Conservation (phyloP, 2,888 invertebrate species). For the Dilophus febrilis region DNA sequence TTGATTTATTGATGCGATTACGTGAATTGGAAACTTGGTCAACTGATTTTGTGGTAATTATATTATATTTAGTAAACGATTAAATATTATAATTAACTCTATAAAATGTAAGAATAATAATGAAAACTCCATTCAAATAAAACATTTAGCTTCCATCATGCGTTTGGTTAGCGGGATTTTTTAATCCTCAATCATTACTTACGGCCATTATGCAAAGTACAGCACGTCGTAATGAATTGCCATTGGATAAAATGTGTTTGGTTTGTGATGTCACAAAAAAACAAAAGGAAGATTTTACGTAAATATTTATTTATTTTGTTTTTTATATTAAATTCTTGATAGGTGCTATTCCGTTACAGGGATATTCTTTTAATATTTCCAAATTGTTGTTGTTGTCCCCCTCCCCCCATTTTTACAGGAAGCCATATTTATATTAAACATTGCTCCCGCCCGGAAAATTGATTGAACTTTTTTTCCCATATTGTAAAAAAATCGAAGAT, state of each 20-base stretch:
- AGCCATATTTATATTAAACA: too few species aligned
- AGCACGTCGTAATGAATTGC: slow-evolving; percentile 78
- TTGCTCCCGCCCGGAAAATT: too few species aligned
- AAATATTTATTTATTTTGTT: slow-evolving; percentile 21
- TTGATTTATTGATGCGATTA: slow-evolving; percentile 70
- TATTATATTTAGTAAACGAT: too few species aligned
- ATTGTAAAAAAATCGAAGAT: too few species aligned
- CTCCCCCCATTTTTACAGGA: too few species aligned
- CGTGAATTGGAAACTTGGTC: slow-evolving; percentile 88
- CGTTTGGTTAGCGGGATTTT: slow-evolving; percentile 95
- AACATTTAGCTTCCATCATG: slow-evolving; percentile 62
- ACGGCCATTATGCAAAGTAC: slow-evolving; percentile 98
- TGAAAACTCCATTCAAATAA: slow-evolving; percentile 2
- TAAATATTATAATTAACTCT: background rate
- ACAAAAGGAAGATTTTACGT: slow-evolving; percentile 88
- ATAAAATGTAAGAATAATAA: background rate
- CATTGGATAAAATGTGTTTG: slow-evolving; percentile 91
- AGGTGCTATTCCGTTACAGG: too few species aligned
- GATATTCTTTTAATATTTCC: too few species aligned
- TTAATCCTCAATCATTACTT: slow-evolving; percentile 89
- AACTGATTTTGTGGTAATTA: slow-evolving; percentile 73
- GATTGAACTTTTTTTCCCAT: too few species aligned
- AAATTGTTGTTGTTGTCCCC: too few species aligned
- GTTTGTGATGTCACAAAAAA: slow-evolving; percentile 97
- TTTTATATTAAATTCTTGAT: too few species aligned